Conservation (phyloP, 2,888 invertebrate species). For the Salpingus planirostris region DNA sequence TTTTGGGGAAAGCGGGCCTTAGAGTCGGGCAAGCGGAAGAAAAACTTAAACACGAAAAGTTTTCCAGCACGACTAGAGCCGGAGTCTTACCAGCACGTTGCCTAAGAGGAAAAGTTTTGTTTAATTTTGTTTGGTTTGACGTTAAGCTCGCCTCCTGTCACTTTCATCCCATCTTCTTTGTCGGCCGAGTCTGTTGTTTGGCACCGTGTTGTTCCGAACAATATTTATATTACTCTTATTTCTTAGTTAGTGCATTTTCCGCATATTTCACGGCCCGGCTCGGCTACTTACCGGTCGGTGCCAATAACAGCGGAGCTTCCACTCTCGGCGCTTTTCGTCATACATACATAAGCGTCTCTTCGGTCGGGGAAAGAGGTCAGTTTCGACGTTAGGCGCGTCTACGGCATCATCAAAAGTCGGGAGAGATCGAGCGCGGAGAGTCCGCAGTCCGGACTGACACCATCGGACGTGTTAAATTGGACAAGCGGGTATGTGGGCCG, state of each 20-base stretch:
- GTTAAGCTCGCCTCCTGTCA: conserved; percentile 43
- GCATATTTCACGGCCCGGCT: neutral
- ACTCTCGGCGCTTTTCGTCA: too few species aligned
- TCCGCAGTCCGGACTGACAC: too few species aligned
- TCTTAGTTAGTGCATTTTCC: conserved; percentile 37
- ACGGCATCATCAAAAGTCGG: too few species aligned
- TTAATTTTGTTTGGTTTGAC: conserved; percentile 45
- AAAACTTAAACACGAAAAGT: conserved; percentile 44
- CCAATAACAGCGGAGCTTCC: too few species aligned
- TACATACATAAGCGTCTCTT: too few species aligned
- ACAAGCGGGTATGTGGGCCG: too few species aligned
- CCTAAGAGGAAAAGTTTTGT: conserved; percentile 45
- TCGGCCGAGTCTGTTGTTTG: conserved; percentile 33
- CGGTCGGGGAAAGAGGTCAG: too few species aligned
- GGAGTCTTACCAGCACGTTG: conserved; percentile 38
- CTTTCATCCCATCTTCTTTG: conserved; percentile 40
- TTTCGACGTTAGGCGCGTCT: too few species aligned
- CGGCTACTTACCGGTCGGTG: too few species aligned
- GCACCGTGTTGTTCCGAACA: conserved; percentile 38
- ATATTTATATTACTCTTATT: conserved; percentile 36
- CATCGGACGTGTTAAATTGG: too few species aligned
- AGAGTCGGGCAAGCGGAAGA: conserved; percentile 37
- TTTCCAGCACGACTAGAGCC: conserved; percentile 35
- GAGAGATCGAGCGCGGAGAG: too few species aligned
- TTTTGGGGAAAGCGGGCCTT: conserved; percentile 36